phyloP scores from a whole-genome alignment of 2,797 vertebrate species.

The Uromys caudimaculatus region DNA sequence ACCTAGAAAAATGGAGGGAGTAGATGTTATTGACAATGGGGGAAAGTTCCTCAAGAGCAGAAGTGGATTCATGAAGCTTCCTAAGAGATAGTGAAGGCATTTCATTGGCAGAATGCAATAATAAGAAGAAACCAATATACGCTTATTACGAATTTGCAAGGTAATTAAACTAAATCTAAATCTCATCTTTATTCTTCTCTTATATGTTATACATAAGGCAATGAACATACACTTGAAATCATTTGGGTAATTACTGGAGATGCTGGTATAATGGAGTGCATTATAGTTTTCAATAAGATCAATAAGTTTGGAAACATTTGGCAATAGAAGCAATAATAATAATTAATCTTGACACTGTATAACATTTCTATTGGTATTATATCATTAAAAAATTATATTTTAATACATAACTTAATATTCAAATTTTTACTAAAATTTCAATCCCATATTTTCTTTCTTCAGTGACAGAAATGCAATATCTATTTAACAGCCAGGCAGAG shows the following conservation, averaged over 20 bases:
- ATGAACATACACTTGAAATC: not conserved
- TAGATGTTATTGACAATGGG: not conserved
- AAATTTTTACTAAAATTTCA: constrained; percentile 22
- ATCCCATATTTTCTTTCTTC: not conserved
- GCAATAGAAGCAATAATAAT: not conserved
- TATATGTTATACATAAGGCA: not conserved
- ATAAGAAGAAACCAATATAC: not conserved
- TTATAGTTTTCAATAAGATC: not conserved
- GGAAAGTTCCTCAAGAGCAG: not conserved
- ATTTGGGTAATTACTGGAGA: not conserved
- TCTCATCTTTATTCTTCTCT: not conserved
- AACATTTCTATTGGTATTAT: constrained; percentile 9
- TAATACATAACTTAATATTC: not conserved
- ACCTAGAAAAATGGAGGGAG: not conserved
- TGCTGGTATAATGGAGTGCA: not conserved
- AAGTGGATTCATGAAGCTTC: not conserved
- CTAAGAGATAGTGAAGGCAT: not conserved
- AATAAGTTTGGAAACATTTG: not conserved
- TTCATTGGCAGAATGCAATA: not conserved
- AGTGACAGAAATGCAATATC: constrained; percentile 41
- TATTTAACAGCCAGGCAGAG: constrained; percentile 58
- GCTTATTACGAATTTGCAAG: not conserved
- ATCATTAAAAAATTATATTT: not conserved
- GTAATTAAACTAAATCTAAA: not conserved
- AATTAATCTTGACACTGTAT: not conserved